Conservation (phyloP, 2,797 vertebrate species). For the Anolis apletophallus region DNA sequence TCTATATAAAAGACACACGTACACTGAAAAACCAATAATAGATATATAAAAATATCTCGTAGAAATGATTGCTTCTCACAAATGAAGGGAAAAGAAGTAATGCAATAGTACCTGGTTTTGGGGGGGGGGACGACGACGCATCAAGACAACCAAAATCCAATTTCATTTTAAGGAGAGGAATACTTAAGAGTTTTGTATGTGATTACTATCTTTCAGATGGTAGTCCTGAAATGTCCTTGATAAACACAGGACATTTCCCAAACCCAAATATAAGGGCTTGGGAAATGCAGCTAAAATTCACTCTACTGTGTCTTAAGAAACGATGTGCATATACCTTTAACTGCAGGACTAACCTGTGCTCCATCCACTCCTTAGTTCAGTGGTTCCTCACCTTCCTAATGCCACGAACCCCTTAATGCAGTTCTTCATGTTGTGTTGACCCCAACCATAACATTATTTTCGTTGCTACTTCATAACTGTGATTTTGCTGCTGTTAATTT, state of each 20-base stretch:
- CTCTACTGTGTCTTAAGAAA: background rate
- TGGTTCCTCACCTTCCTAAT: no score
- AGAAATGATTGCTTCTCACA: conserved; percentile 48
- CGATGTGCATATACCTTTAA: background rate
- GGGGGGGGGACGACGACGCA: background rate
- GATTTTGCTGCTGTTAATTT: no score
- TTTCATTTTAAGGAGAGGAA: background rate
- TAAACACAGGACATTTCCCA: background rate
- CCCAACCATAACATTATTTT: no score
- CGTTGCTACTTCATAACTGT: no score
- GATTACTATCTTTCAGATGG: background rate
- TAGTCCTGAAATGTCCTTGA: background rate
- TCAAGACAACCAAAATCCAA: background rate
- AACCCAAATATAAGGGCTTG: background rate
- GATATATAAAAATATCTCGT: conserved; percentile 23
- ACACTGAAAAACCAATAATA: conserved; percentile 22
- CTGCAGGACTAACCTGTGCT: background rate
- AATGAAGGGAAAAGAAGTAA: background rate
- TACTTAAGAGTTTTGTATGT: background rate
- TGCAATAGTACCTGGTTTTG: conserved; percentile 41
- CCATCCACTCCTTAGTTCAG: background rate
- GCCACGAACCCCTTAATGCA: no score
- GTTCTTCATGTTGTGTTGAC: no score
- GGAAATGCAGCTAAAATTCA: background rate
- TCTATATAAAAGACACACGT: conserved; percentile 40